Conservation (phyloP, 2,797 vertebrate genomes). For the Caiman crocodilus region DNA sequence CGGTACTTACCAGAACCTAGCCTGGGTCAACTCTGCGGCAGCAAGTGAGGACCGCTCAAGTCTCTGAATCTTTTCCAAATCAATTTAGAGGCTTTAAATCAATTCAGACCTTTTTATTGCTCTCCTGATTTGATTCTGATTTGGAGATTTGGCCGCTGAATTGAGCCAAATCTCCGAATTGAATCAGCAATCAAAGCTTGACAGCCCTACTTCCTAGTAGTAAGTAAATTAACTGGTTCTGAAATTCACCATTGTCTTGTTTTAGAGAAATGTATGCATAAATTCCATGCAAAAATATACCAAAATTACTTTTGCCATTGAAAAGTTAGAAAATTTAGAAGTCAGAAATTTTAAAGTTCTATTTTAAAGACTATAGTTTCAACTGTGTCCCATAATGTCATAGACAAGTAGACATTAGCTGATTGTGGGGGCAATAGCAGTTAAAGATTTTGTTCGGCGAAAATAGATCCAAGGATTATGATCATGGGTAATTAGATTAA, state of each 20-base stretch:
- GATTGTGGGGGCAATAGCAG: constrained; percentile 27
- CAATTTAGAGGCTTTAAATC: too few relatives aligned
- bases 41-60: too few relatives aligned
- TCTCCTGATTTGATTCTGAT: too few relatives aligned
- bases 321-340: neutral
- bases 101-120: too few relatives aligned
- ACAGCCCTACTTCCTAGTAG: too few relatives aligned
- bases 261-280: constrained; percentile 30
- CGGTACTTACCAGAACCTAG: too few relatives aligned
- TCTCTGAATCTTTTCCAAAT: too few relatives aligned
- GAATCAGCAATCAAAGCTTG: too few relatives aligned
- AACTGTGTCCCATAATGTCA: neutral
- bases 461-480: neutral
- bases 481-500: neutral
- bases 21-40: too few relatives aligned
- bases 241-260: neutral
- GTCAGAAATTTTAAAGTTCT: neutral
- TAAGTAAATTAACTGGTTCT: constrained; percentile 38
- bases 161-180: too few relatives aligned
- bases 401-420: neutral
- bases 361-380: neutral
- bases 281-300: neutral
- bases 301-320: neutral
- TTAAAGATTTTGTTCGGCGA: constrained; percentile 9
- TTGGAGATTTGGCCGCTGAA: too few relatives aligned